Evolutionary conservation across 2,888 invertebrate genomes (phyloP), one percentile per base, ranked within the genome.

Genomic region (Galerucella calmariensis): DNA sequence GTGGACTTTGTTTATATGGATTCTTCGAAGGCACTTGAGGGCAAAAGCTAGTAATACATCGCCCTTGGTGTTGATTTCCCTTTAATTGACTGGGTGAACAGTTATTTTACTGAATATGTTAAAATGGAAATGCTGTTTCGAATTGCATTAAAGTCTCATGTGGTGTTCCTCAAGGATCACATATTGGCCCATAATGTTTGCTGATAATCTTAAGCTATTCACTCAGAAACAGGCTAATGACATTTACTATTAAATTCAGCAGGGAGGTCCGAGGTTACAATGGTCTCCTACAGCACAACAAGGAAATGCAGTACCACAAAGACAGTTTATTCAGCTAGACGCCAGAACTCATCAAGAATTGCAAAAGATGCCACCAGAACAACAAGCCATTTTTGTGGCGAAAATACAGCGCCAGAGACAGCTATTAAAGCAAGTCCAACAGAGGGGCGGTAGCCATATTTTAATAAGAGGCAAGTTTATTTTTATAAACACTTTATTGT

Each of bases 261-360:
- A 72, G n/a, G 76, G 74, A n/a, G 80, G 81, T 9, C 83, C 83
- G 2, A 77, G 85, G 41, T 79, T 84, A 11, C 85, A 85, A 72
- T 86, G 86, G 86, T 80, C 84, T 0, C 83, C 84, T 0, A 83
- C 79, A 65, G 81, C 84, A 62, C 83, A 82, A 67, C 82, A 81
- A 65, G 83, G 78, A 51, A 81, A 80, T 4, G 83, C 84, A 16
- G 81, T 85, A 48, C 89, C 89, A 4, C 90, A 90, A 78, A 88
- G 93, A 0, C 94, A 95, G 83, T 89, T 94, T 73, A 95, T 95
- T 75, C 95, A 95, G 80, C 86, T 95, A 80, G 95, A 95, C 81
- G 94, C 94, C 0, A 94, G 94, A 81, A 94, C 95, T 0, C 95
- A 95, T 84, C 94, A 94, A 12, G 94, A 95, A 81, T 88, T 95